A percentile compares a stretch with the other conserved stretches of the same genome.
Conservation (phyloP, 1,140 invertebrate genomes). For the Brachionus plicatilis region DNA sequence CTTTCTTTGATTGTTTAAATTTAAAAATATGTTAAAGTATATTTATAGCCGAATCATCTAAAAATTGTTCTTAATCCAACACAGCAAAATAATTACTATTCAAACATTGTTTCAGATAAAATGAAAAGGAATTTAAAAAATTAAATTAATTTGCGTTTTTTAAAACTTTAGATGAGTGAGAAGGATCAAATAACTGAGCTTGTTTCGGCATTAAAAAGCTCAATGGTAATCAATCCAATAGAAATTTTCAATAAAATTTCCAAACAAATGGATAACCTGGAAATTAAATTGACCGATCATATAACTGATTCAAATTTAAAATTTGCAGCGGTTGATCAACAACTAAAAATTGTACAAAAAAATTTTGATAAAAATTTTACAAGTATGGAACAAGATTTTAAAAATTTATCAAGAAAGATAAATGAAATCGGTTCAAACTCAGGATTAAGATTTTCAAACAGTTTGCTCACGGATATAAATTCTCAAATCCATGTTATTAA, state of each 20-base stretch:
- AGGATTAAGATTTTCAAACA: background rate
- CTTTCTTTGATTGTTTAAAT: no score
- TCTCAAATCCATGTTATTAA: background rate
- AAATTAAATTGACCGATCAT: background rate
- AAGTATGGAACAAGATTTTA: background rate
- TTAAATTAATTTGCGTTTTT: no score
- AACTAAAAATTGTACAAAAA: background rate
- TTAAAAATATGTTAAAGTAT: no score
- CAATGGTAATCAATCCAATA: background rate
- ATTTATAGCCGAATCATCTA: no score
- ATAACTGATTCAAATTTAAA: background rate
- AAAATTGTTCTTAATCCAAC: no score
- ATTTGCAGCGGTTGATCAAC: background rate
- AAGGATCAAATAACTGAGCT: no score
- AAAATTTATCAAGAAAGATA: background rate
- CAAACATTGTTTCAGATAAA: no score
- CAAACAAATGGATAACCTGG: background rate
- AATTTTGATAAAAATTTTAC: background rate
- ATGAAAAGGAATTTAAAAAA: no score
- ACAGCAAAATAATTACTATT: no score
- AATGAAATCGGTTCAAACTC: background rate
- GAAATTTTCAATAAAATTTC: background rate
- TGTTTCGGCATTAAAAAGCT: background rate
- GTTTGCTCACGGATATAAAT: background rate
- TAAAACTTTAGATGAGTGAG: no score